Percentiles rank a stretch among this genome's conserved stretches.
Conservation (phyloP, 2,888 invertebrate species). For the Drosophila sordidula region DNA sequence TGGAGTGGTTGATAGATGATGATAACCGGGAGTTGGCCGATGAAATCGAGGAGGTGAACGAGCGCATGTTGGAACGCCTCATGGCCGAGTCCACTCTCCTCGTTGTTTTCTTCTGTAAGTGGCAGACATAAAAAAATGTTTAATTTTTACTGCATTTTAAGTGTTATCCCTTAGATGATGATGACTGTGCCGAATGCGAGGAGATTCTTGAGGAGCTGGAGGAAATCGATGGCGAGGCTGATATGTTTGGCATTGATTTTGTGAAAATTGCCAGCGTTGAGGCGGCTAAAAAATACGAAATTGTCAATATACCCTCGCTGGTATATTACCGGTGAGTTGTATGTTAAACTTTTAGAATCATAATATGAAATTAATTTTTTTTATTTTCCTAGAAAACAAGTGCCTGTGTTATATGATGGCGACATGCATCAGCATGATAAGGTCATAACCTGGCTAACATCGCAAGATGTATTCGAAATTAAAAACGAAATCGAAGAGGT, state of each 20-base stretch:
- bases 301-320: constrained; percentile 93
- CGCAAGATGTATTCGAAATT: constrained; percentile 97
- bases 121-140: neutral
- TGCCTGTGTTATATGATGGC: constrained; percentile 95
- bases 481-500: constrained; percentile 99
- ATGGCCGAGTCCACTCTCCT: constrained; percentile 94
- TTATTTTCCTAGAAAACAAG: constrained; percentile 86
- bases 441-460: constrained; percentile 95
- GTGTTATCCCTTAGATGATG: constrained; percentile 88
- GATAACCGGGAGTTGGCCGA: constrained; percentile 96
- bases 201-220: constrained; percentile 96
- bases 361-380: neutral
- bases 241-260: constrained; percentile 96
- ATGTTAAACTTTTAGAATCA: neutral
- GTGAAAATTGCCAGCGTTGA: constrained; percentile 94
- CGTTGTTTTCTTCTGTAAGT: constrained; percentile 96
- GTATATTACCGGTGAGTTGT: constrained; percentile 90
- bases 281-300: constrained; percentile 92
- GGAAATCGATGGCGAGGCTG: constrained; percentile 97
- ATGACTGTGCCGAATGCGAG: constrained; percentile 95
- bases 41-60: constrained; percentile 97
- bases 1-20: constrained; percentile 97
- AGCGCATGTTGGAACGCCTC: constrained; percentile 93
- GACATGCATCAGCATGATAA: constrained; percentile 94
- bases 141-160: neutral